Conservation (phyloP, 2,888 invertebrate genomes). For the Poecilus cupreus region DNA sequence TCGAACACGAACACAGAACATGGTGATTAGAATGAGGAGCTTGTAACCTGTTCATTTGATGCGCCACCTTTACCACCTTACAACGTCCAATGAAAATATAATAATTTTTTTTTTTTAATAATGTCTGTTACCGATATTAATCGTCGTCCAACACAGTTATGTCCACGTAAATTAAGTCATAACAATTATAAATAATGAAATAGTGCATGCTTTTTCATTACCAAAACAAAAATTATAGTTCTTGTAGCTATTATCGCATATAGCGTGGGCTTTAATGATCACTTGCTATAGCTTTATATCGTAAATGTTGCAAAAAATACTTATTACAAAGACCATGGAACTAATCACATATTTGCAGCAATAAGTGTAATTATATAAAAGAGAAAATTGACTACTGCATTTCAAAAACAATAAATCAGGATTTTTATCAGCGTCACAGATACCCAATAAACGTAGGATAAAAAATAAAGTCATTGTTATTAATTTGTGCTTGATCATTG, state of each 20-base stretch:
- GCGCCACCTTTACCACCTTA: too few relatives aligned
- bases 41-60: too few relatives aligned
- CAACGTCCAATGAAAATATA: too few relatives aligned
- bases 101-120: too few relatives aligned
- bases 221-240: neutral
- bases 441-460: slow-evolving; percentile 26
- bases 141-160: too few relatives aligned
- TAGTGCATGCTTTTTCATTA: neutral
- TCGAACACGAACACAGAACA: too few relatives aligned
- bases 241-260: neutral
- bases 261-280: slow-evolving; percentile 13
- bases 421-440: slow-evolving; percentile 27
- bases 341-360: slow-evolving; percentile 15
- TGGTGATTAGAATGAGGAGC: too few relatives aligned
- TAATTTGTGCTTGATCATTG: slow-evolving; percentile 42
- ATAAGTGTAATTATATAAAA: slow-evolving; percentile 25
- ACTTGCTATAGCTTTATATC: neutral
- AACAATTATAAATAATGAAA: slow-evolving; percentile 4
- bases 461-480: slow-evolving; percentile 43
- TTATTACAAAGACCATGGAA: neutral
- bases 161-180: neutral
- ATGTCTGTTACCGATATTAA: too few relatives aligned
- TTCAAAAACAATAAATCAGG: slow-evolving; percentile 36
- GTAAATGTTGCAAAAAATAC: slow-evolving; percentile 16
- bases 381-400: slow-evolving; percentile 31